A percentile compares a stretch with the other conserved stretches of the same genome.
These are phyloP conservation scores for Littorina saxatilis DNA, from an alignment of 1,140 invertebrate genomes.

Conservation along the genomic window DNA sequence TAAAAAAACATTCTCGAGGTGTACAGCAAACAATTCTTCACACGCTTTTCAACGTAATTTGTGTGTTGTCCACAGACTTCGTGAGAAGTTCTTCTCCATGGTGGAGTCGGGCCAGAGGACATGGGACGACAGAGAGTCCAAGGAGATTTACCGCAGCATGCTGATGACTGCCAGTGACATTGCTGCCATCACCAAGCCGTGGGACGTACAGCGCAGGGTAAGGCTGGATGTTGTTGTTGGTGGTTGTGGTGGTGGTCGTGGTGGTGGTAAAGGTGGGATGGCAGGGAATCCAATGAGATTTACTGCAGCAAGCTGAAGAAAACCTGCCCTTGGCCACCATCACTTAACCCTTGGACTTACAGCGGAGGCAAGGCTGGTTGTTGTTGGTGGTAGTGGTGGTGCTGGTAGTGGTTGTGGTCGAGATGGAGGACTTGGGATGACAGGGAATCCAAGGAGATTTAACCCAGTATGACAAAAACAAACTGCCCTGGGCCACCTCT, in stretches of 20 bases:
- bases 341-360: slow-evolving; percentile 97
- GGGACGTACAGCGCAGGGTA: slow-evolving; percentile 91
- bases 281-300: slow-evolving; percentile 55
- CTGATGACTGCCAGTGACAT: slow-evolving; percentile 99
- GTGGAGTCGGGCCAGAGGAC: slow-evolving; percentile 59
- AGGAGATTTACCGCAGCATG: slow-evolving; percentile 80
- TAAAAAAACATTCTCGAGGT: too few relatives aligned
- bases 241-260: not conserved
- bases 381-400: not conserved
- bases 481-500: slow-evolving; percentile 96
- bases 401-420: too few relatives aligned
- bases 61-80: slow-evolving; percentile 51
- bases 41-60: not conserved
- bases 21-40: too few relatives aligned
- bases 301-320: slow-evolving; percentile 94
- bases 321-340: slow-evolving; percentile 96
- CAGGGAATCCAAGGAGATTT: slow-evolving; percentile 56
- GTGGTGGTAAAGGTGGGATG: too few relatives aligned
- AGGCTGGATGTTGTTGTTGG: not conserved
- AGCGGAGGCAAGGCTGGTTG: slow-evolving; percentile 79
- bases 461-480: slow-evolving; percentile 94
- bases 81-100: slow-evolving; percentile 69
- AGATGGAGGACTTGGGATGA: too few relatives aligned
- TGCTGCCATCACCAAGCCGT: slow-evolving; percentile 97
- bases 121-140: slow-evolving; percentile 65